These are phyloP conservation scores for Drosophila grimshawi DNA, from an alignment of 1,140 invertebrate genomes.

Conservation along the genomic window DNA sequence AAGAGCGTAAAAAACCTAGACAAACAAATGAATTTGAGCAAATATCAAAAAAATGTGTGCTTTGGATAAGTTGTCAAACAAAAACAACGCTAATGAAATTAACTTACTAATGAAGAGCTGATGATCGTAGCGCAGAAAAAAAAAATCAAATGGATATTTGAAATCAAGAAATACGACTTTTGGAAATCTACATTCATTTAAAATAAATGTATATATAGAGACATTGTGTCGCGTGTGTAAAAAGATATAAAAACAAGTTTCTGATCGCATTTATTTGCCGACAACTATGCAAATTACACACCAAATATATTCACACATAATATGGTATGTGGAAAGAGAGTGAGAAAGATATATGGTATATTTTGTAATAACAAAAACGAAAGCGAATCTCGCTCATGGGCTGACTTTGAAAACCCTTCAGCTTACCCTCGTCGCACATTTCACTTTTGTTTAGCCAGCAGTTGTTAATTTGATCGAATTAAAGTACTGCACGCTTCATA, in stretches of 20 bases:
- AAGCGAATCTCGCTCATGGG: slow-evolving; percentile 54
- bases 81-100: slow-evolving; percentile 72
- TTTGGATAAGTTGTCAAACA: slow-evolving; percentile 46
- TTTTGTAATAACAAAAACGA: slow-evolving; percentile 76
- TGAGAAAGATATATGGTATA: slow-evolving; percentile 47
- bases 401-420: slow-evolving; percentile 68
- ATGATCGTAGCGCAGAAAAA: slow-evolving; percentile 57
- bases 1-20: slow-evolving; percentile 26
- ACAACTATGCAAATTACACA: slow-evolving; percentile 76
- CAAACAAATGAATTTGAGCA: slow-evolving; percentile 48
- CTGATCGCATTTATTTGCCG: slow-evolving; percentile 53
- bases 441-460: slow-evolving; percentile 64
- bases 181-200: slow-evolving; percentile 63
- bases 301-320: slow-evolving; percentile 52
- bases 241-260: slow-evolving; percentile 65
- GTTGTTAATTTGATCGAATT: slow-evolving; percentile 70
- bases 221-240: slow-evolving; percentile 72
- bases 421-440: slow-evolving; percentile 68
- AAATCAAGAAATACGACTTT: slow-evolving; percentile 77
- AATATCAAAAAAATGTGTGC: slow-evolving; percentile 39
- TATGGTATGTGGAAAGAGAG: slow-evolving; percentile 18
- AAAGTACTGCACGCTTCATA: slow-evolving; percentile 46
- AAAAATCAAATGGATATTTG: slow-evolving; percentile 9
- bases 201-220: slow-evolving; percentile 72
- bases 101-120: slow-evolving; percentile 74